These are phyloP conservation scores for Perca flavescens DNA, from an alignment of 2,113 vertebrate species.

Conservation along the genomic window DNA sequence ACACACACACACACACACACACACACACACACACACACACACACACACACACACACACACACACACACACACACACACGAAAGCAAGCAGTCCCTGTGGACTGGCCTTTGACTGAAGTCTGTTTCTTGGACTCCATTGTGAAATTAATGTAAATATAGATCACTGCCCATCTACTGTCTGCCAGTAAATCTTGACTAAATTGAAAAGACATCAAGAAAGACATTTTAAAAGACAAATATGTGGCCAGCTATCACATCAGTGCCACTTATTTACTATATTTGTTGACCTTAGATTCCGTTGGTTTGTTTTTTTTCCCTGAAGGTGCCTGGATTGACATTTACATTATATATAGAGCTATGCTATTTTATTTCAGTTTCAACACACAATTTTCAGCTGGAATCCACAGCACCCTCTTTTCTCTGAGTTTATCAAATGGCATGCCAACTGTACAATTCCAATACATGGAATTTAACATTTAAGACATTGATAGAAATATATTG, in stretches of 20 bases:
- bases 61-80: neutral
- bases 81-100: constrained; percentile 38
- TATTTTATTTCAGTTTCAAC: constrained; percentile 10
- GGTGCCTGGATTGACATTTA: constrained; percentile 11
- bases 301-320: neutral
- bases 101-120: constrained; percentile 55
- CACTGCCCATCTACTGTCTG: constrained; percentile 44
- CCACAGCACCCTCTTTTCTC: neutral
- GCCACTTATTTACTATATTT: constrained; percentile 24
- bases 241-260: neutral
- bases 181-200: constrained; percentile 43
- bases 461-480: constrained; percentile 27
- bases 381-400: neutral
- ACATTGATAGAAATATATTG: constrained; percentile 4
- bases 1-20: no score
- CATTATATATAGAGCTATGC: neutral
- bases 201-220: constrained; percentile 36
- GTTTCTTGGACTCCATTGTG: constrained; percentile 54
- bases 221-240: constrained; percentile 44
- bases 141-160: constrained; percentile 69
- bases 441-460: neutral
- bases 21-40: no score
- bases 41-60: no score
- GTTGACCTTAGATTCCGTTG: neutral
- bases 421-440: neutral